Percentiles rank a stretch among this genome's conserved stretches.
These are phyloP conservation scores for Himantopus leucocephalus DNA, from an alignment of 2,113 vertebrate species.

Conservation along the genomic window DNA sequence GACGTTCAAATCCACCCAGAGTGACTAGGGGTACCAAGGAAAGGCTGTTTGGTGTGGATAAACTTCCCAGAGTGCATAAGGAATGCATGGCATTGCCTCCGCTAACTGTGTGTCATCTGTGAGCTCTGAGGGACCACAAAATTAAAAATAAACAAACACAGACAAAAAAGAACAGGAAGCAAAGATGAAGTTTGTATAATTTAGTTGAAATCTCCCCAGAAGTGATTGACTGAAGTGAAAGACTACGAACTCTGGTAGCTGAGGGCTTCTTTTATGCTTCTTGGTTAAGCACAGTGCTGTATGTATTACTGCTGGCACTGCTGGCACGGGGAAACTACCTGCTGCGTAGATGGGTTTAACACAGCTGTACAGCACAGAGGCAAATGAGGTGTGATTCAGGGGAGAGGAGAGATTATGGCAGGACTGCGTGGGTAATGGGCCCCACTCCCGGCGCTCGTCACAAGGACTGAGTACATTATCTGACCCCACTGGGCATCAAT, in stretches of 20 bases:
- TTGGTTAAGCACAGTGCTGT: neutral
- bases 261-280: neutral
- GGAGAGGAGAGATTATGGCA: neutral
- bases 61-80: neutral
- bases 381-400: neutral
- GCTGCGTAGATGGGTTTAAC: neutral
- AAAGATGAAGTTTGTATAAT: neutral
- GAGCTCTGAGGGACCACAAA: neutral
- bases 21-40: neutral
- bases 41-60: neutral
- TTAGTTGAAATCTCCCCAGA: neutral
- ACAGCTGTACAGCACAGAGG: neutral
- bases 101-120: neutral
- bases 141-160: neutral
- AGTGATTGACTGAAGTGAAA: neutral
- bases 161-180: neutral
- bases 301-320: neutral
- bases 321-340: neutral
- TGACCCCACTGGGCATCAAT: neutral
- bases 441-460: neutral
- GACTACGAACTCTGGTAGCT: neutral
- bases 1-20: neutral
- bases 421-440: neutral
- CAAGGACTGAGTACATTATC: neutral
- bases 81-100: neutral